Percentiles rank a stretch among this genome's conserved stretches.
Conservation (phyloP, 2,113 vertebrate species). For the Phylloscopus whistleri region DNA sequence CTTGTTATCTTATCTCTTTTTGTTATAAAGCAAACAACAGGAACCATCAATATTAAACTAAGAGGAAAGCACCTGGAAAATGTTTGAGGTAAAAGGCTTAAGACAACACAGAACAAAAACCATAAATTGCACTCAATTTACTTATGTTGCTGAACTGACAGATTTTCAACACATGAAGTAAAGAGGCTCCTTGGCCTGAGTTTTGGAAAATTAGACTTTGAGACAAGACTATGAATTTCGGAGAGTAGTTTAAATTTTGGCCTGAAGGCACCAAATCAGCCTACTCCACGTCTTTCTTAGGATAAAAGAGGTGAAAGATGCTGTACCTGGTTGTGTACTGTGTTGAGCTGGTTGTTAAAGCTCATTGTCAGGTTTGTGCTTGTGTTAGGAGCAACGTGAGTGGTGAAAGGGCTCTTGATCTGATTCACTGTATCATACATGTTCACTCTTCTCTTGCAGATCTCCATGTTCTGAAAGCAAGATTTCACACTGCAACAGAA, state of each 20-base stretch:
- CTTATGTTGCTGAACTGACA: not conserved
- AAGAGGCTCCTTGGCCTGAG: not conserved
- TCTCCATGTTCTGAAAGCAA: conserved; percentile 99
- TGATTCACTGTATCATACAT: conserved; percentile 91
- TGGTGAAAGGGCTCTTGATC: conserved; percentile 90
- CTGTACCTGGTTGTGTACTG: conserved; percentile 90
- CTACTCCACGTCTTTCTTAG: not conserved
- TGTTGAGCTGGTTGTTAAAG: conserved; percentile 95
- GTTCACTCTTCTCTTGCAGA: conserved; percentile 93
- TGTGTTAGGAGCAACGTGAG: conserved; percentile 85
- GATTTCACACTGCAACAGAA: conserved; percentile 87
- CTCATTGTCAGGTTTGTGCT: conserved; percentile 96
- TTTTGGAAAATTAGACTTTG: not conserved
- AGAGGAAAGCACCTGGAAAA: not conserved
- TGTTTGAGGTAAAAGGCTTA: not conserved
- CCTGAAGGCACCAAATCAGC: not conserved
- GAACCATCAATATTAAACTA: not conserved
- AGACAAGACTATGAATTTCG: not conserved
- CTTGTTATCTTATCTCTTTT: not conserved
- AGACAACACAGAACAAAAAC: not conserved
- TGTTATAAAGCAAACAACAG: not conserved
- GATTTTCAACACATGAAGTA: not conserved
- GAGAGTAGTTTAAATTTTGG: not conserved
- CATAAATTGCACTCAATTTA: not conserved
- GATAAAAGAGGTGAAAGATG: not conserved